These are phyloP conservation scores for Eilema caniola DNA, from an alignment of 2,888 invertebrate species.

Conservation along the genomic window DNA sequence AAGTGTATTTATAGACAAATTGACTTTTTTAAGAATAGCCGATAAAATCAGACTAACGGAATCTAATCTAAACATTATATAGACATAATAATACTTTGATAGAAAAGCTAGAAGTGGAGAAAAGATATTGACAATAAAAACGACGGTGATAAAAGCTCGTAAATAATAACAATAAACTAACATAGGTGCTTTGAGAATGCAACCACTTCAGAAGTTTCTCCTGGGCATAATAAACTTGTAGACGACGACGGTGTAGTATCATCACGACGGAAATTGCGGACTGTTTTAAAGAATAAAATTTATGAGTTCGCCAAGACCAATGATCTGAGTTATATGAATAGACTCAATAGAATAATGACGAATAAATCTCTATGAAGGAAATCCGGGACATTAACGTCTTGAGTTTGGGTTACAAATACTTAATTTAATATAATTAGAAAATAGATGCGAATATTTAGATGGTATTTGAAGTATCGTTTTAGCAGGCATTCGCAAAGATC, in stretches of 20 bases:
- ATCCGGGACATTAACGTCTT: constrained; percentile 3
- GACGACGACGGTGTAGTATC: constrained; percentile 40
- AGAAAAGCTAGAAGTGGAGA: neutral
- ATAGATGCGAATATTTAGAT: neutral
- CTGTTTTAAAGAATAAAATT: constrained; percentile 39
- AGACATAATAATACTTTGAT: neutral
- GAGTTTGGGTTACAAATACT: neutral
- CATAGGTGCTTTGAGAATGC: constrained; percentile 42
- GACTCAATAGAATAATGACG: constrained; percentile 8
- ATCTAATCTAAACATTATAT: neutral
- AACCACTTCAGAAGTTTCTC: constrained; percentile 42
- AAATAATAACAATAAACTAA: constrained; percentile 49
- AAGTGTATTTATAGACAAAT: too few relatives aligned
- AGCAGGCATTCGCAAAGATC: neutral
- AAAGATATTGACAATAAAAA: constrained; percentile 31
- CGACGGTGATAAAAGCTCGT: constrained; percentile 31
- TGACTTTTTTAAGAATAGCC: too few relatives aligned
- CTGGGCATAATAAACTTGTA: constrained; percentile 46
- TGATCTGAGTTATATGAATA: constrained; percentile 29
- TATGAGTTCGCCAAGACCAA: constrained; percentile 37
- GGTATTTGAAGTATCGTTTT: neutral
- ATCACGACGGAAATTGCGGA: constrained; percentile 44
- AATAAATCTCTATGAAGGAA: constrained; percentile 5
- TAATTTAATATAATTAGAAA: constrained; percentile 1
- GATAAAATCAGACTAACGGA: neutral